These are phyloP conservation scores for Peromyscus nudipes DNA, from an alignment of 2,797 vertebrate species.

Conservation along the genomic window DNA sequence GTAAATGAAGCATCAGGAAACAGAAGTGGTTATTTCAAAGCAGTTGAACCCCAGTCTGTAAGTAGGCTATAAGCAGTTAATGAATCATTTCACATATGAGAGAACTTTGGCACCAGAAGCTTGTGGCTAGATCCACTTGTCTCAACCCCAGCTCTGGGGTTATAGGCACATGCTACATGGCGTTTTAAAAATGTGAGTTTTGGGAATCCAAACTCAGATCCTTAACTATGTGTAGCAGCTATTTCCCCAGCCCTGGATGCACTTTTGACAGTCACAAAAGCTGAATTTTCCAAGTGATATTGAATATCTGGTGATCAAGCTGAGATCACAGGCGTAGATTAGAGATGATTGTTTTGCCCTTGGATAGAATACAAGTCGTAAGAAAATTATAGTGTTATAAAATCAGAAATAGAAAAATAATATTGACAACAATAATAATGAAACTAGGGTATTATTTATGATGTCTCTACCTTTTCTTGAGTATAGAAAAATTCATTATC, in stretches of 20 bases:
- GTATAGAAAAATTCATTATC: slow-evolving; percentile 52
- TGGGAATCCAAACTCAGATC: not conserved
- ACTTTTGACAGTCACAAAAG: not conserved
- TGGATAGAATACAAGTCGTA: not conserved
- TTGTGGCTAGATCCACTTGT: not conserved
- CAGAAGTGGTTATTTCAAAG: not conserved
- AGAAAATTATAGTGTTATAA: not conserved
- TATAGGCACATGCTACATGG: not conserved
- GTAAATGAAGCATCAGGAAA: not conserved
- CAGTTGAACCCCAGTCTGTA: not conserved
- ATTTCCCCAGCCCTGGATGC: not conserved
- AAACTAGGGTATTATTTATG: not conserved
- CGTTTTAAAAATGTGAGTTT: not conserved
- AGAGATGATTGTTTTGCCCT: slow-evolving; percentile 33
- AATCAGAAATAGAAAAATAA: slow-evolving; percentile 14
- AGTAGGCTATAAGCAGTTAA: not conserved
- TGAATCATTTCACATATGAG: slow-evolving; percentile 13
- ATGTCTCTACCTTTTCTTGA: slow-evolving; percentile 23
- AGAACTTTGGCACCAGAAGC: not conserved
- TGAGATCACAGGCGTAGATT: slow-evolving; percentile 22
- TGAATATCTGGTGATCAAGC: slow-evolving; percentile 8
- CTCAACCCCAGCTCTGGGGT: not conserved
- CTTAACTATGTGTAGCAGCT: not conserved
- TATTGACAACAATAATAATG: not conserved
- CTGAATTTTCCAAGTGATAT: not conserved